Evolutionary conservation across 2,113 vertebrate species (phyloP), one percentile per base, ranked within the genome.

Genomic region (cattle (Bos taurus)): DNA sequence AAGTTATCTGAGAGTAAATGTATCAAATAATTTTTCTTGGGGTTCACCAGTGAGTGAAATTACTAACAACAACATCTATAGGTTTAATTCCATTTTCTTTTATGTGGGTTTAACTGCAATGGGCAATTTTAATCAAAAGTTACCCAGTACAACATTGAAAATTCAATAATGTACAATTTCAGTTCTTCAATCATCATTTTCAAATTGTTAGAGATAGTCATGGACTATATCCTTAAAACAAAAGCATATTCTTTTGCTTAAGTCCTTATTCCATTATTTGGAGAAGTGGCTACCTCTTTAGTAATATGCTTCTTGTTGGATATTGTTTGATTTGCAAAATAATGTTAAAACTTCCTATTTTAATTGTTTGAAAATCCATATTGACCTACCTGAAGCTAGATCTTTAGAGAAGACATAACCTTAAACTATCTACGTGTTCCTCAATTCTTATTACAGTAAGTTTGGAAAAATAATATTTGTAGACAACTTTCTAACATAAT

Each of bases 11-110:
- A 5, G 26, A 48, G 50, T 40, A 86, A 81, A 46, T 84, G 56
- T 54, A 86, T 85, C 62, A 54, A 80, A 81, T 91, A 90, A 96
- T 92, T 90, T 10, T 94, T 81, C 52, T 25, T 56, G 17, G 50
- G 7, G 57, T 87, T 96, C 57, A 81, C 40, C 52, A 96, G 48
- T 84, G 94, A 92, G 23, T 56, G 28, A 95, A 93, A 85, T 91
- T 95, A 87, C 46, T 94, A 80, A 54, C 46, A 77, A 64, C 14
- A 6, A 62, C 25, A 3, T 40, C 7, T 30, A 54, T 48, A 62
- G 1, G 13, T 60, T 93, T 89, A 56, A 93, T 95, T 83, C 43
- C 43, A n/a, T 83, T 95, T 96, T 16, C 46, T 17, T 67, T 48
- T 86, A 12, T 43, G 2, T 56, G 17, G 4, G 17, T 67, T 77